Percentiles rank a stretch among this genome's conserved stretches.
These are phyloP conservation scores for Holothuria glaberrima DNA, from an alignment of 35 echinoderm and acorn worm genomes.

Conservation along the genomic window DNA sequence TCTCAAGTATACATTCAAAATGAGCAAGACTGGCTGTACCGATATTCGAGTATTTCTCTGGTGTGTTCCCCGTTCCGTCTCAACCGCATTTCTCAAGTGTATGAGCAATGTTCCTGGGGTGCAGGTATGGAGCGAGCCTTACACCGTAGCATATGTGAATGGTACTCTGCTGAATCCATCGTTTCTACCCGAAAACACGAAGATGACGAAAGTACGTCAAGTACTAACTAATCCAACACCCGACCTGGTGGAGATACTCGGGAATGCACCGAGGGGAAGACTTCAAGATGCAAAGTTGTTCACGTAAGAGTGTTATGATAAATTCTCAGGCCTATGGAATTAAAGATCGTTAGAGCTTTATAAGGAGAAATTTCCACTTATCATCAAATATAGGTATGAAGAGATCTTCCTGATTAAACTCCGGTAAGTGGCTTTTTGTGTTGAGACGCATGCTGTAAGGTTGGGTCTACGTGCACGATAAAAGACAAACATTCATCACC, in stretches of 20 bases:
- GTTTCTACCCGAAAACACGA: constrained; percentile 6
- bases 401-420: too few species aligned
- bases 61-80: constrained; percentile 27
- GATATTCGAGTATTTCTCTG: neutral
- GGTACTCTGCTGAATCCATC: neutral
- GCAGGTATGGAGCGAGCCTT: constrained; percentile 6
- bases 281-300: neutral
- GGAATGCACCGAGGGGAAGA: neutral
- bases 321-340: too few species aligned
- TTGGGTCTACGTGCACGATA: too few species aligned
- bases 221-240: neutral
- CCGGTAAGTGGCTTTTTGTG: too few species aligned
- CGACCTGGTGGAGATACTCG: neutral
- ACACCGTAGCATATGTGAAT: neutral
- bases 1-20: too few species aligned
- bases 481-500: too few species aligned
- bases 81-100: neutral
- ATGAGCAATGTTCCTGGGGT: constrained; percentile 31
- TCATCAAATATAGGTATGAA: too few species aligned
- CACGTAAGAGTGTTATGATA: neutral
- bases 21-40: too few species aligned
- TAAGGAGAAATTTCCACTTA: too few species aligned
- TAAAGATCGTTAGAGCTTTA: too few species aligned
- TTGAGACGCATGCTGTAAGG: too few species aligned
- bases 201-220: neutral